Conservation (phyloP, 2,113 vertebrate genomes). For the Excalfactoria chinensis region DNA sequence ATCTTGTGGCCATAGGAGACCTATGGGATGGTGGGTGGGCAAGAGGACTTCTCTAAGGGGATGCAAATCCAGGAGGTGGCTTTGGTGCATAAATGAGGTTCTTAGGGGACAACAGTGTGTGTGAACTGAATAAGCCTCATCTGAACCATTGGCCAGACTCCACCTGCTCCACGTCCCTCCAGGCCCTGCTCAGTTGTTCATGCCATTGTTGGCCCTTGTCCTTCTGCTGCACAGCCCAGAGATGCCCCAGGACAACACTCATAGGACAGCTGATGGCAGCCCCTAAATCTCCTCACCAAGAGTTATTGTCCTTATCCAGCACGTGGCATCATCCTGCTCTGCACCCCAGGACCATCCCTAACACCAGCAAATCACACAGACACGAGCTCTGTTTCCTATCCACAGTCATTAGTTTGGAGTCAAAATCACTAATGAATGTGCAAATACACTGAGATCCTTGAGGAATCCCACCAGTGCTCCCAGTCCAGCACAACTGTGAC, state of each 20-base stretch:
- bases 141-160: not conserved
- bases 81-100: not conserved
- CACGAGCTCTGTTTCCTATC: not conserved
- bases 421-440: not conserved
- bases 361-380: not conserved
- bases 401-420: not conserved
- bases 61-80: not conserved
- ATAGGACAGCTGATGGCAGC: not conserved
- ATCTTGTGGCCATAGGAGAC: not conserved
- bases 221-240: rapidly evolving
- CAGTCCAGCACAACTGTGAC: not conserved
- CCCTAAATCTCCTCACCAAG: not conserved
- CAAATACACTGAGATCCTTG: not conserved
- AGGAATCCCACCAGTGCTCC: not conserved
- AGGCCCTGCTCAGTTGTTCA: not conserved
- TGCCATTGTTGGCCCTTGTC: rapidly evolving
- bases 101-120: not conserved
- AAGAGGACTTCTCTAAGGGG: not conserved
- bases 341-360: not conserved
- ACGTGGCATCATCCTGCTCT: rapidly evolving
- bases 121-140: rapidly evolving
- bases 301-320: not conserved
- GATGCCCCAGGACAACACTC: not conserved
- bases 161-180: rapidly evolving
- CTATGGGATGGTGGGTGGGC: rapidly evolving